phyloP scores from a whole-genome alignment of 30 jellyfish, hydroid and myxozoan species.

The Aurelia sp. region DNA sequence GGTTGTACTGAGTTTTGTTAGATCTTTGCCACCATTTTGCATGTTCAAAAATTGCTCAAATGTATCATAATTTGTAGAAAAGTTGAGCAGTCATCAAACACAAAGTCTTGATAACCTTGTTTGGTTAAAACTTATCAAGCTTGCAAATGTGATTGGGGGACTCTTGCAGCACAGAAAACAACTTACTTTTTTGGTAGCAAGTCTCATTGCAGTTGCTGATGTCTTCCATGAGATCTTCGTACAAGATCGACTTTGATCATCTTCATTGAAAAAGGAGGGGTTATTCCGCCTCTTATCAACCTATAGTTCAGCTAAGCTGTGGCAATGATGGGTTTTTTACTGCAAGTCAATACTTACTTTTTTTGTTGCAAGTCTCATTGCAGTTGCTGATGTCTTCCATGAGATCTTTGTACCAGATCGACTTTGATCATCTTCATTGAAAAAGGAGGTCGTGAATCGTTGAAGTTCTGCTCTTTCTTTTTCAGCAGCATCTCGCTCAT shows the following conservation, averaged over 20 bases:
- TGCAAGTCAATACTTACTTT: too few relatives aligned
- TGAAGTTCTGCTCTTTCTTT: slow-evolving; percentile 56
- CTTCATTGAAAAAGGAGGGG: slow-evolving; percentile 59
- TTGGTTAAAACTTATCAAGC: too few relatives aligned
- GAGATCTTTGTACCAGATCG: slow-evolving; percentile 43
- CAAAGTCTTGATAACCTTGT: too few relatives aligned
- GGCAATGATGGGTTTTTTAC: too few relatives aligned
- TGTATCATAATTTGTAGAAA: too few relatives aligned
- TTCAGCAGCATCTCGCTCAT: slow-evolving; percentile 64
- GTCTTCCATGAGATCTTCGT: slow-evolving; percentile 46
- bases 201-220: slow-evolving; percentile 43
- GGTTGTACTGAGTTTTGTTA: too few relatives aligned
- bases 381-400: slow-evolving; percentile 51
- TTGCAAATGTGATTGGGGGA: too few relatives aligned
- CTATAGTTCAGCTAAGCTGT: too few relatives aligned
- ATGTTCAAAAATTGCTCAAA: too few relatives aligned
- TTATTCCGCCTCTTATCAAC: too few relatives aligned
- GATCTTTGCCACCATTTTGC: too few relatives aligned
- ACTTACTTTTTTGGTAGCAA: slow-evolving; percentile 35
- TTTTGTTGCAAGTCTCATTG: slow-evolving; percentile 23
- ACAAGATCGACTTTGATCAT: slow-evolving; percentile 26
- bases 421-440: slow-evolving; percentile 47
- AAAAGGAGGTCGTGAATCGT: slow-evolving; percentile 54
- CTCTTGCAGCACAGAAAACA: not conserved
- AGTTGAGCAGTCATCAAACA: too few relatives aligned